Base-by-base conservation (phyloP, 2,797 vertebrate species). In the Sternotherus odoratus region DNA sequence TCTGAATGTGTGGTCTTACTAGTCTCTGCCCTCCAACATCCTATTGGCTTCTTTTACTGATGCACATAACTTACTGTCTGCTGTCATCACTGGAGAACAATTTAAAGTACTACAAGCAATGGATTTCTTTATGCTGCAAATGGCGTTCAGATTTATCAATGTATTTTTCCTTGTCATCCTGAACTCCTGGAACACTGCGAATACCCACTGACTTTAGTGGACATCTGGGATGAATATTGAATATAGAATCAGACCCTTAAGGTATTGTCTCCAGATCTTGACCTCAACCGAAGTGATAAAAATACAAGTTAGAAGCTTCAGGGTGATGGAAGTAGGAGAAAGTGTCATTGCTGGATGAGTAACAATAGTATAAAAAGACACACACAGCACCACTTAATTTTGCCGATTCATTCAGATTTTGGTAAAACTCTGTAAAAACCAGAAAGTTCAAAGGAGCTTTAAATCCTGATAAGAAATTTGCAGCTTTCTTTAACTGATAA, bases 21-120 rank as follows among this genome's bases (percentile, higher is more conserved):
- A 1, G 60, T 2, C 24, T 17, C 77, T 1, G 43, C 3, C 2
- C 13, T 79, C 43, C 84, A 5, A 36, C 77, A 28, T 3, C 0
- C 3, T 17, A 19, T 43, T 1, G 1, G 75, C 1, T 75, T 86
- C 36, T 51, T 28, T 43, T 10, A 8, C 13, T 0, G 1, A 17
- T 3, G 46, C 11, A 63, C 54, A 50, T 7, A 1, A 81, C 83
- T 33, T 54, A 56, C 94, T 96, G 96, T 95, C 91, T 87, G 57
- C 4, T 28, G 93, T 26, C 95, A 72, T 95, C 96, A 93, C 2
- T 95, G 96, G 53, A 96, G 96, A 86, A 60, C 28, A 26, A 23
- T 0, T 0, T 0, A 50, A 33, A 84, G 95, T 33, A 97, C 92
- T 96, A 39, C 36, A 53, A 28, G 88, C 77, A 6, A 1, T 0